Evolutionary conservation across 2,888 invertebrate species (phyloP), one percentile per base, ranked within the genome.

Genomic region (Aleiodes alternator): DNA sequence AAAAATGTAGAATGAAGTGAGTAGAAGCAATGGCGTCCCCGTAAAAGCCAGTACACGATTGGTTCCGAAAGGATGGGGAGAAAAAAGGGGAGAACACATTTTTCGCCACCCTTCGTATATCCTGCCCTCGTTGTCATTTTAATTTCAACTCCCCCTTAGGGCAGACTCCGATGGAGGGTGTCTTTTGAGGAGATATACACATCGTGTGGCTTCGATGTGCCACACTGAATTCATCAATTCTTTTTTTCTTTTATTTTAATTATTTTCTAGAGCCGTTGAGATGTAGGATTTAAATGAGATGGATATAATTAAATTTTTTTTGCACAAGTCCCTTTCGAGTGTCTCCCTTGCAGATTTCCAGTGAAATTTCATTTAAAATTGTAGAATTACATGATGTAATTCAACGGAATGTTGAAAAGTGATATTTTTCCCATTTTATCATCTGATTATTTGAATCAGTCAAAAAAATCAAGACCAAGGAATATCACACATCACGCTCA

Each of bases 101-200:
- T 87, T 87, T 84, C 84, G 86, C 85, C 86, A 85, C 87, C 88
- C 86, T 85, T 84, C 83, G 84, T 57, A 77, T 84, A 84, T 87
- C 61, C 86, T 86, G 85, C 88, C 87, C 86, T 87, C 85, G 85
- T 89, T 89, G 89, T 89, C 89, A 89, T 89, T 89, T 88, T 88
- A 87, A 89, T 89, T 87, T 88, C 86, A 86, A 87, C 85, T 86
- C 85, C 82, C 84, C 80, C 82, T 66, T 34, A 69, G 69, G 77
- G 76, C 79, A 69, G 76, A 69, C 66, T 55, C 1, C 81, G 81
- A 82, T 79, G 82, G 79, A 80, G 70, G 78, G 64, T 59, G 59
- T 59, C 34, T 31, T 59, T 59, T 34, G 59, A 59, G 59, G 59
- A 59, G 59, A 59, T 59, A 59, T 59, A 59, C 59, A 31, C 34